Base-by-base conservation (phyloP, 1,140 invertebrate genomes). In the Cheumatopsyche charites region DNA sequence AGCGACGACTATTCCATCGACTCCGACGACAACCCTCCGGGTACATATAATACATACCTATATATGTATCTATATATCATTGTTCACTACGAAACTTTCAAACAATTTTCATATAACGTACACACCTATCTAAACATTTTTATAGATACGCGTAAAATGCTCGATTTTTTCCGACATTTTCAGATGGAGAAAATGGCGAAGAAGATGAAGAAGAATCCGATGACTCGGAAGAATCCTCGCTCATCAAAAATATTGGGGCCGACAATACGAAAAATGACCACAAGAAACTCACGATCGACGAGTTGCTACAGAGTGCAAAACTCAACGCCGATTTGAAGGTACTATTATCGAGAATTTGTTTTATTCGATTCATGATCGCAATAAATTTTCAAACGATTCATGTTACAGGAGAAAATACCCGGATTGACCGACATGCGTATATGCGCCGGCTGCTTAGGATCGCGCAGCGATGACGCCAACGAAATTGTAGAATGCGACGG, bases 401-500 rank as follows among this genome's bases (percentile, higher is more conserved):
- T n/a, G 21, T 66, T 70, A 17, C 26, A 71, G 69, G 42, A 43
- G 17, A 17, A 41, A 25, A 69, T 66, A 17, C 69, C 62, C 3
- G 58, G 36, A 47, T 77, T 85, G 75, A 84, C 84, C 15, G 80
- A 82, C 83, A 83, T 87, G 72, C 81, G 94, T 17, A 95, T 98
- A 73, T 98, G 96, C 80, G 94, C 92, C 79, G 94, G 95, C 1
- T 98, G 97, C 79, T 83, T 98, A 21, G 95, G 96, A 0, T 96
- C 97, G 70, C 88, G 91, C 77, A 97, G 94, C 81, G 94, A 95
- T 84, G 93, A 95, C 78, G 87, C 92, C 49, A 97, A 98, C 87
- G 96, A 98, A 84, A 97, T 98, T 75, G 94, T 98, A 7, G 96
- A 97, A 82, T 98, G 96, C 84, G 96, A 98, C 85, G 90, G 93